Base-by-base conservation (phyloP, 2,113 vertebrate species). In the Turdus rufiventris region DNA sequence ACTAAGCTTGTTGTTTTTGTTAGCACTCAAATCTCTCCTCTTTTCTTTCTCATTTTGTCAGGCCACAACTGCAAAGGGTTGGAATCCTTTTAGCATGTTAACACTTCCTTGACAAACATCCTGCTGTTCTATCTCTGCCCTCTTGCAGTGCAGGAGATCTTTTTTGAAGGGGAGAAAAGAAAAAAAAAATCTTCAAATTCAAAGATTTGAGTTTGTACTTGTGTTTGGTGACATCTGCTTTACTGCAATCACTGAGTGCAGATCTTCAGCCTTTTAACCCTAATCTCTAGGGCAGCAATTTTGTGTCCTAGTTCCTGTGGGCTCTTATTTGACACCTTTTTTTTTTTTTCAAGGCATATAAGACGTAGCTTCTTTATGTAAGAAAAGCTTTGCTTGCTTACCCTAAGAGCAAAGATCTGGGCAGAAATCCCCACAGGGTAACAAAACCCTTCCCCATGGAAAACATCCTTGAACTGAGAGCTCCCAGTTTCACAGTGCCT, bases 251-350 rank as follows among this genome's bases (percentile, higher is more conserved):
- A 36, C 71, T 53, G 60, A 90, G 14, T 80, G 79, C 73, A 79
- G 63, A 62, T 58, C 74, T 71, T 31, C 87, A 83, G 87, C 51
- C 89, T 91, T 91, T 89, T 61, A 83, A 90, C 88, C 75, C 72
- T 45, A 0, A 48, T 94, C 93, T 96, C 88, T 67, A 67, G 63
- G 78, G 91, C 63, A 80, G 28, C n/a, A 92, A 88, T 91, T 95
- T 90, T 95, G 90, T 96, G 75, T 88, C 94, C 79, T 54, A 86
- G 19, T 93, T 96, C 85, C 88, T 83, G 31, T 68, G 51, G 40
- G 72, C n/a, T 89, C 81, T 85, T 73, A 21, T 33, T 85, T 89
- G 33, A 66, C 56, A 60, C 47, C 7, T 85, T 72, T 81, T 77
- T 66, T 74, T 43, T 47, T 74, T 31, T 38, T 38, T 5, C 54